Evolutionary conservation across 2,113 vertebrate genomes (phyloP).

Genomic region (Myotis yumanensis): DNA sequence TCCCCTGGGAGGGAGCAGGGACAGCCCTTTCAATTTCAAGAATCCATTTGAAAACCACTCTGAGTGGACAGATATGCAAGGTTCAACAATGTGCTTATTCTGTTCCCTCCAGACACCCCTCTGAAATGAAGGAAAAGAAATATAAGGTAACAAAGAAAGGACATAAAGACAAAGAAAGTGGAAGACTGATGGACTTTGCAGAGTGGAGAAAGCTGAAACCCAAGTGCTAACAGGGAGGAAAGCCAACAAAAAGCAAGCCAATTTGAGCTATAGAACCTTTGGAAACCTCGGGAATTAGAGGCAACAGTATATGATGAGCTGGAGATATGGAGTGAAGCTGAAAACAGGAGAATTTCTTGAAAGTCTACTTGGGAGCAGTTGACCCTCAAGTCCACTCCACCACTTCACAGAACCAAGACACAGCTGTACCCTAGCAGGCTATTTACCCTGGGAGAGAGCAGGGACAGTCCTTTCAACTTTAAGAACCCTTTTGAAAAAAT

Average conservation of each 20-base stretch:
- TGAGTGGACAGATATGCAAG: neutral
- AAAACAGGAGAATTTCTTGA: slow-evolving; percentile 8
- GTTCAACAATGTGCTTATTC: slow-evolving; percentile 1
- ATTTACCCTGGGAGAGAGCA: neutral
- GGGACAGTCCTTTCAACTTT: neutral
- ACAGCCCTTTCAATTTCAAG: slow-evolving; percentile 6
- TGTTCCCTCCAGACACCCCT: neutral
- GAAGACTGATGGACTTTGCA: neutral
- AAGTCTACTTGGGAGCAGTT: neutral
- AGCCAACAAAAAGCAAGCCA: neutral
- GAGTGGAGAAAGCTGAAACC: neutral
- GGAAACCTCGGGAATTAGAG: neutral
- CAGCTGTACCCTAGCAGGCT: neutral
- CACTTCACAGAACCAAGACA: neutral
- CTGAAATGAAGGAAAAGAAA: slow-evolving; percentile 15
- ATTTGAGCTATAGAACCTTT: neutral
- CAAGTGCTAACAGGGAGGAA: neutral
- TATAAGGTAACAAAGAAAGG: neutral
- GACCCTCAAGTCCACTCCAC: neutral
- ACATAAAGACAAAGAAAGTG: slow-evolving; percentile 36
- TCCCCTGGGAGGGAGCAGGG: neutral
- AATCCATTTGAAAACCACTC: slow-evolving; percentile 2
- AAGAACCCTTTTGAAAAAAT: slow-evolving; percentile 30
- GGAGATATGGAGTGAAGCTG: neutral
- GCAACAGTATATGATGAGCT: neutral